phyloP scores from a whole-genome alignment of 2,113 vertebrate genomes.

The Herpetotheres cachinnans region DNA sequence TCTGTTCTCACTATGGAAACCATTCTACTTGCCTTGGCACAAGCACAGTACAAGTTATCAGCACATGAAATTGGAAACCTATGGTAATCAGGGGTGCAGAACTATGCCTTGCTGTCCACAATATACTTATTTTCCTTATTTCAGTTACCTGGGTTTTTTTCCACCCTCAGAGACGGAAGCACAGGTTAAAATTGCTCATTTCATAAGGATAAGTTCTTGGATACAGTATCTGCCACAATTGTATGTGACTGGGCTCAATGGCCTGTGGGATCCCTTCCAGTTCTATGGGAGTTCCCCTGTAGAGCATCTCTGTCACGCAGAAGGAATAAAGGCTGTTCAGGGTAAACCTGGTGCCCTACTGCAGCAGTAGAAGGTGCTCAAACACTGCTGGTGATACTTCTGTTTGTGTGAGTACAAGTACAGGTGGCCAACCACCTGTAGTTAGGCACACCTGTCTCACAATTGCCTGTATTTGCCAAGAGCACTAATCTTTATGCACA shows the following conservation, averaged over 20 bases:
- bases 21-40: background rate
- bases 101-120: background rate
- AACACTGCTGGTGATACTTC: background rate
- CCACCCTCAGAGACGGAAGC: background rate
- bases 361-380: background rate
- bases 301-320: background rate
- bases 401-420: background rate
- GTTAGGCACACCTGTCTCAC: background rate
- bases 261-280: background rate
- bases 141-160: background rate
- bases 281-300: background rate
- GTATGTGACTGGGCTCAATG: fast-evolving
- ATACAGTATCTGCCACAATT: background rate
- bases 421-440: background rate
- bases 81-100: background rate
- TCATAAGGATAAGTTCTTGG: background rate
- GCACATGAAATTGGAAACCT: background rate
- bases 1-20: conserved; percentile 13
- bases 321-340: background rate
- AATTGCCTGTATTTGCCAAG: background rate
- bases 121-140: background rate
- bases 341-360: background rate
- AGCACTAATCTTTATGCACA: background rate
- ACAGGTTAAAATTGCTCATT: background rate
- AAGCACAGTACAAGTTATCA: background rate